These are phyloP conservation scores for Xanthorhoe designata DNA, from an alignment of 2,888 invertebrate genomes.

Conservation along the genomic window DNA sequence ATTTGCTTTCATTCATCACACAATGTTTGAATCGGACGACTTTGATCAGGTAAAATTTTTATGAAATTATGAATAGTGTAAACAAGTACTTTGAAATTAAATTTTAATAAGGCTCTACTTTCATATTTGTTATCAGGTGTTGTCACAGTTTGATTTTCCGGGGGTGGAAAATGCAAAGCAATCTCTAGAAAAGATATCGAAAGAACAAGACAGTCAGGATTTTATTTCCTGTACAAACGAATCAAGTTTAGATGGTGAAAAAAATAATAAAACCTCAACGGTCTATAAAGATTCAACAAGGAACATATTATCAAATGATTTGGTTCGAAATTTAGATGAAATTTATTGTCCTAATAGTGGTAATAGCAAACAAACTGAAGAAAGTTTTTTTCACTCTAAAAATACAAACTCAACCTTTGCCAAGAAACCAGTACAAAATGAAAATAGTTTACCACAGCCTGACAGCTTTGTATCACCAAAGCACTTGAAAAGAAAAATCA, in stretches of 20 bases:
- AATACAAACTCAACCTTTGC: background rate
- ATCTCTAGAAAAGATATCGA: constrained; percentile 8
- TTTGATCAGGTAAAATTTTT: constrained; percentile 69
- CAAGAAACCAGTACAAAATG: constrained; percentile 8
- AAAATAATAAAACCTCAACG: background rate
- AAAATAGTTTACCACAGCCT: constrained; percentile 11
- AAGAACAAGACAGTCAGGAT: constrained; percentile 20
- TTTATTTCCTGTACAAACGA: constrained; percentile 25
- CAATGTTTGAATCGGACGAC: constrained; percentile 81
- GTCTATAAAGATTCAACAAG: background rate
- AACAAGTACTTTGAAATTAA: too few species aligned
- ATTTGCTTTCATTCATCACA: background rate
- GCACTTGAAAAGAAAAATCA: constrained; percentile 72
- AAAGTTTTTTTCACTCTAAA: background rate
- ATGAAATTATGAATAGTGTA: too few species aligned
- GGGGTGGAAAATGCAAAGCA: constrained; percentile 44
- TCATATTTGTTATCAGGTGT: constrained; percentile 57
- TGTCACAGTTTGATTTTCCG: constrained; percentile 76
- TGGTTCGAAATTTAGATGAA: constrained; percentile 2
- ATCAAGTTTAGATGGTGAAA: constrained; percentile 6
- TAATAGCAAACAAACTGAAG: background rate
- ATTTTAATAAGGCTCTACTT: background rate
- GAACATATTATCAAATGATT: background rate
- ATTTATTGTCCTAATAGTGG: background rate
- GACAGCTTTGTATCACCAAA: constrained; percentile 55